Evolutionary conservation across 2,797 vertebrate genomes (phyloP), one percentile per base, ranked within the genome.

Genomic region (Streptopelia turtur): DNA sequence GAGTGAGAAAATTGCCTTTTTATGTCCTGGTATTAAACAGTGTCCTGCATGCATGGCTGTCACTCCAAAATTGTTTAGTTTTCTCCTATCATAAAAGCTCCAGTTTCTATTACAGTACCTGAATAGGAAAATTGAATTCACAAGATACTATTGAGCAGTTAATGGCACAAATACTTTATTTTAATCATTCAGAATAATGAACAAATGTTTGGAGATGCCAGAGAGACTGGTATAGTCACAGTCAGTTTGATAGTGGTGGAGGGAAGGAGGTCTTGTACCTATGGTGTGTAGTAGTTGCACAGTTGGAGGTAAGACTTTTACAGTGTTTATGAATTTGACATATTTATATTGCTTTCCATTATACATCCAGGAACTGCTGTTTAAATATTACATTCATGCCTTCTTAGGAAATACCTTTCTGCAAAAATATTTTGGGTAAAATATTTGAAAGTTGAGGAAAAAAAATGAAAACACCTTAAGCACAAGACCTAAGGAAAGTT

Each of bases 31-130:
- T 92, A 89, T 90, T 95, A 90, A 93, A 87, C 27, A 65, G 16
- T 47, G 72, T 87, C 83, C 82, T 94, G 77, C 71, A 76, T 92
- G 55, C 74, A 64, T 81, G 68, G 39, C 41, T 92, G 66, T 94
- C 63, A 53, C 55, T 94, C 78, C 85, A 87, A 91, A 94, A 88
- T 69, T 69, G 72, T 90, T 94, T 87, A 25, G 63, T 87, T 96
- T 96, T 89, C 57, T 78, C 31, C 35, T 37, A 66, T 59, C 39
- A 68, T 64, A 91, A 93, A 79, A 92, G 20, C 39, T 84, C 30
- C 43, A 64, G 43, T 31, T 79, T 72, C 43, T 76, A 17, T 64
- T 93, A 37, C 28, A 68, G 35, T 56, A 83, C 55, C 25, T 68
- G 68, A 90, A 77, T 11, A 83, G 45, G 56, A 70, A 92, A 87